These are phyloP conservation scores for Amphiduros pacificus DNA, from an alignment of 2,888 invertebrate genomes.

Conservation along the genomic window DNA sequence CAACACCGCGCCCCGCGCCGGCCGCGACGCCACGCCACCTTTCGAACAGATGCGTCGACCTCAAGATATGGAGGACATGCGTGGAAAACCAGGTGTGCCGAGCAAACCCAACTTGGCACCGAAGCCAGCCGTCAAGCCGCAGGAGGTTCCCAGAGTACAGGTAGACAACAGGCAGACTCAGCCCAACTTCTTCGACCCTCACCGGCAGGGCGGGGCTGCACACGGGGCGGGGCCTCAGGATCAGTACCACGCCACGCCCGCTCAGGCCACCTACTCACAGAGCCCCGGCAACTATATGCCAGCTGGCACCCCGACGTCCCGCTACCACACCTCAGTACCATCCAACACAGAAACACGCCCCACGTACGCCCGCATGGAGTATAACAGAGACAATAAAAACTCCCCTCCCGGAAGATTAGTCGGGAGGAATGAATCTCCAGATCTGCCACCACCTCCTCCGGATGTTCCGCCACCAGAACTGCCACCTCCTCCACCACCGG, in stretches of 20 bases:
- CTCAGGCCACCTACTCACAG: neutral
- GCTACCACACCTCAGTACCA: neutral
- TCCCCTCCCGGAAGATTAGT: neutral
- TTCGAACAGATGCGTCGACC: slow-evolving; percentile 43
- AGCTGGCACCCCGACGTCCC: neutral
- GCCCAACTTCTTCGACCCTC: slow-evolving; percentile 38
- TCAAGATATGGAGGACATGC: slow-evolving; percentile 28
- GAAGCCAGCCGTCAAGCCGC: slow-evolving; percentile 37
- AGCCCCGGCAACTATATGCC: neutral
- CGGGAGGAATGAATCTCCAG: neutral
- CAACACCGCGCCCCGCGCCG: slow-evolving; percentile 44
- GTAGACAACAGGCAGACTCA: slow-evolving; percentile 39
- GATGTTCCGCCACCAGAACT: slow-evolving; percentile 18
- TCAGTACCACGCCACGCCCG: slow-evolving; percentile 1
- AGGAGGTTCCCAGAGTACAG: slow-evolving; percentile 35
- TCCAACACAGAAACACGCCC: neutral
- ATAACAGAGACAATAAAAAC: neutral
- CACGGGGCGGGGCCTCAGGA: neutral
- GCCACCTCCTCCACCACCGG: slow-evolving; percentile 35
- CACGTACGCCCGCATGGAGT: neutral
- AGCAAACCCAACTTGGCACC: slow-evolving; percentile 29
- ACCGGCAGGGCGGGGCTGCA: neutral
- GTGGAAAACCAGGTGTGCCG: slow-evolving; percentile 30
- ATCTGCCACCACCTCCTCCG: slow-evolving; percentile 5
- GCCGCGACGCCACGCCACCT: slow-evolving; percentile 41